Conservation (phyloP, 1,140 invertebrate genomes). For the Hyphantria cunea region DNA sequence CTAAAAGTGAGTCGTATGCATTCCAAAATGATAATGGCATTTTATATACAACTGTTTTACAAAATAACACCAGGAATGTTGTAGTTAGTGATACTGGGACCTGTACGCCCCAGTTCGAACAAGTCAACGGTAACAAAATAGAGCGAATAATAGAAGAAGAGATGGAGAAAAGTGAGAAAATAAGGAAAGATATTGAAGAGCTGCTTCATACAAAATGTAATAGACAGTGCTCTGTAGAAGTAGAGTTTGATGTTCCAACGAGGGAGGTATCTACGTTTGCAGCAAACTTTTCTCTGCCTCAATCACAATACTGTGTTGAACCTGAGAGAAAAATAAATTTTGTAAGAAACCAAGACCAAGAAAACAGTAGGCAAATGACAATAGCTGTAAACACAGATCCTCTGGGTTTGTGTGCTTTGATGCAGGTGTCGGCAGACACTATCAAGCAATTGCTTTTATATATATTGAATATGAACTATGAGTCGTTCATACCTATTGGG, state of each 20-base stretch:
- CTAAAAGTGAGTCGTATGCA: slow-evolving; percentile 1
- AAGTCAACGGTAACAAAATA: slow-evolving; percentile 17
- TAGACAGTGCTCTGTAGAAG: slow-evolving; percentile 36
- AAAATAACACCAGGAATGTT: slow-evolving; percentile 9
- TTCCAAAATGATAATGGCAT: background rate
- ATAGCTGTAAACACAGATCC: slow-evolving; percentile 68
- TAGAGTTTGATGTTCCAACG: slow-evolving; percentile 51
- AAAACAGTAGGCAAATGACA: slow-evolving; percentile 32
- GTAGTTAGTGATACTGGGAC: slow-evolving; percentile 3
- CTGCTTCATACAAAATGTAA: slow-evolving; percentile 28
- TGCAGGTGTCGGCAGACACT: slow-evolving; percentile 57
- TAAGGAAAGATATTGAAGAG: slow-evolving; percentile 39
- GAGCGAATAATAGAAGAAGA: slow-evolving; percentile 41
- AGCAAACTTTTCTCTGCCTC: too few relatives aligned
- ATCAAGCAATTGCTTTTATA: slow-evolving; percentile 53
- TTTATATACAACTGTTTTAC: slow-evolving; percentile 6
- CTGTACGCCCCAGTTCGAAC: background rate
- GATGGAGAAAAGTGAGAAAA: slow-evolving; percentile 41
- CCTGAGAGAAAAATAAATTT: too few relatives aligned
- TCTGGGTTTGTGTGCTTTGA: slow-evolving; percentile 51
- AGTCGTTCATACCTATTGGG: slow-evolving; percentile 45
- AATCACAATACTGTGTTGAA: too few relatives aligned
- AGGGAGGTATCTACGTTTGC: slow-evolving; percentile 46
- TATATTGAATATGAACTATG: slow-evolving; percentile 51
- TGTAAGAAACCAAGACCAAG: too few relatives aligned